Percentiles rank a stretch among this genome's conserved stretches.
Evolutionary conservation across 2,113 vertebrate genomes (phyloP).

Genomic region (Misgurnus mizolepis): DNA sequence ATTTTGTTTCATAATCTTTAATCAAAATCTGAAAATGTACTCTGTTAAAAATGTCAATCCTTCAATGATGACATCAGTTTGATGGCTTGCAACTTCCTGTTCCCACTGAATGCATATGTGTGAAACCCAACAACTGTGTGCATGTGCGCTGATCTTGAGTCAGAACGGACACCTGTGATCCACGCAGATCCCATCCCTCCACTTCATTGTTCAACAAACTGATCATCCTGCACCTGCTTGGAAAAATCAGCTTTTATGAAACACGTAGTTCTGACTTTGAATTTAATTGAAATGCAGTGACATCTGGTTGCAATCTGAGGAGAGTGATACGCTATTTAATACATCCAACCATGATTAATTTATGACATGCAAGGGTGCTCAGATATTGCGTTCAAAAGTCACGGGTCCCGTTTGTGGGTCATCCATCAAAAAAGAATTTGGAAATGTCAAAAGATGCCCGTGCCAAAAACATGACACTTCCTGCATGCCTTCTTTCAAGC

Average conservation of each 20-base stretch:
- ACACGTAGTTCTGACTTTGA: slow-evolving; percentile 74
- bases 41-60: no score
- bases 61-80: no score
- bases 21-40: no score
- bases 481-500: slow-evolving; percentile 70
- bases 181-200: slow-evolving; percentile 22
- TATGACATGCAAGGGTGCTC: slow-evolving; percentile 67
- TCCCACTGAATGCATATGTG: no score
- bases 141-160: neutral
- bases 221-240: slow-evolving; percentile 60
- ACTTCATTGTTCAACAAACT: slow-evolving; percentile 59
- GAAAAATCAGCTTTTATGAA: slow-evolving; percentile 67
- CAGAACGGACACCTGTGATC: slow-evolving; percentile 20
- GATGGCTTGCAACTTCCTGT: no score
- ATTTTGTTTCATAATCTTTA: no score
- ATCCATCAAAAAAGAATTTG: slow-evolving; percentile 70
- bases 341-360: slow-evolving; percentile 68
- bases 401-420: slow-evolving; percentile 61
- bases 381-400: slow-evolving; percentile 66
- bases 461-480: slow-evolving; percentile 63
- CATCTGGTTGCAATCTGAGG: slow-evolving; percentile 80
- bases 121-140: no score
- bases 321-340: slow-evolving; percentile 72
- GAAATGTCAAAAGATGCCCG: slow-evolving; percentile 51
- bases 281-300: slow-evolving; percentile 76